Evolutionary conservation across 2,888 invertebrate species (phyloP).

Genomic region (Tipula unca): DNA sequence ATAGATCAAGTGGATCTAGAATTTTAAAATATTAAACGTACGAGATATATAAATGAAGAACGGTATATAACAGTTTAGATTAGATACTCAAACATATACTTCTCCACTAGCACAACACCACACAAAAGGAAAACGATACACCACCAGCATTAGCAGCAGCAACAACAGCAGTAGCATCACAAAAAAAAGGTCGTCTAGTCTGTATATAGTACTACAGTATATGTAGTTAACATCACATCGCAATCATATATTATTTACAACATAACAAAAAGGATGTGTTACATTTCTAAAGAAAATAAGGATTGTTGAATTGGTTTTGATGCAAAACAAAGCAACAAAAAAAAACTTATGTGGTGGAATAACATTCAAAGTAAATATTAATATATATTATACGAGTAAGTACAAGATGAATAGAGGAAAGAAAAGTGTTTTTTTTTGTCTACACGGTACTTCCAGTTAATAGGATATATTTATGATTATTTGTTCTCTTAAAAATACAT

Average conservation of each 20-base stretch:
- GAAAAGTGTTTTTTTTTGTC: conserved; percentile 2
- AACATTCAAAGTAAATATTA: conserved; percentile 14
- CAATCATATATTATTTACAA: not conserved
- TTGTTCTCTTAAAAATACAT: not conserved
- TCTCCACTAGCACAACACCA: not conserved
- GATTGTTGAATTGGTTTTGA: not conserved
- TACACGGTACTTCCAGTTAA: not conserved
- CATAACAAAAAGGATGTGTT: not conserved
- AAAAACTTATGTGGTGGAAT: not conserved
- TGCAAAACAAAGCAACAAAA: not conserved
- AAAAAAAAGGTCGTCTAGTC: not conserved
- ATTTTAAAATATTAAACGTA: no score
- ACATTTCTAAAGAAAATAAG: not conserved
- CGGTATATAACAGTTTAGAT: not conserved
- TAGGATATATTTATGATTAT: conserved; percentile 14
- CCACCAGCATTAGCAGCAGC: not conserved
- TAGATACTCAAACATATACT: not conserved
- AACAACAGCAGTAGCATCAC: not conserved
- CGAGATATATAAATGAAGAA: no score
- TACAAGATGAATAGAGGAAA: not conserved
- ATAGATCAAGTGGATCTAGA: no score
- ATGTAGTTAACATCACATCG: not conserved
- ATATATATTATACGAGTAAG: not conserved
- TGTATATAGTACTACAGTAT: not conserved
- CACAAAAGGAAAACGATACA: not conserved